Evolutionary conservation across 2,888 invertebrate genomes (phyloP), one percentile per base, ranked within the genome.

Genomic region (Himalopsyche tibetana): DNA sequence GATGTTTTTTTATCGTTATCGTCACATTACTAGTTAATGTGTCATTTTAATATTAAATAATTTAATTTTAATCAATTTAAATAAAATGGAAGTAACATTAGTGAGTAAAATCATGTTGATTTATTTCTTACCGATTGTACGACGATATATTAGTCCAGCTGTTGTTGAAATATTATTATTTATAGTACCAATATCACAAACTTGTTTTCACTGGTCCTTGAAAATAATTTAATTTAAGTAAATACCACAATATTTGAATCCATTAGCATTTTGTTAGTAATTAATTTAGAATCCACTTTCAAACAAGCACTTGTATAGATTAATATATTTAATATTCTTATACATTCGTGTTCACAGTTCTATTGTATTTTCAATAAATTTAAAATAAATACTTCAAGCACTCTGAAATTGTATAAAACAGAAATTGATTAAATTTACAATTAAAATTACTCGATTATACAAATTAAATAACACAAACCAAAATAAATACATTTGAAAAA

Each of bases 181-280:
- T 51, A 51, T 15, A 51, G 51, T 51, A 51, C 12, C 12, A 36
- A 74, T 74, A 74, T 74, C 74, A 74, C 74, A 38, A 28, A 28
- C 63, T 63, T 19, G 0, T 9, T 74, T 74, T 74, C 36, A 74
- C 74, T 74, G 4, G 74, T 74, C 63, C 28, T 63, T 36, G 28
- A 74, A 36, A 74, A 28, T 28, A 69, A 36, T 38, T 74, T 12
- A 9, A 74, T 74, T 36, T 38, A 12, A 74, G 38, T 36, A 74
- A 74, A 74, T 74, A 74, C 38, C 74, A 74, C 36, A 74, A 74
- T 15, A 15, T 74, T 74, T 74, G 74, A 74, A 74, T 74, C 36
- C 28, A 74, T 74, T 74, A 28, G 36, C 19, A 74, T 74, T 36
- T 74, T 36, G 5, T 74, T 38, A 74, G 12, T n/a, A 12, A 28